Conservation (phyloP, 2,113 vertebrate species). For the Misgurnus mizolepis region DNA sequence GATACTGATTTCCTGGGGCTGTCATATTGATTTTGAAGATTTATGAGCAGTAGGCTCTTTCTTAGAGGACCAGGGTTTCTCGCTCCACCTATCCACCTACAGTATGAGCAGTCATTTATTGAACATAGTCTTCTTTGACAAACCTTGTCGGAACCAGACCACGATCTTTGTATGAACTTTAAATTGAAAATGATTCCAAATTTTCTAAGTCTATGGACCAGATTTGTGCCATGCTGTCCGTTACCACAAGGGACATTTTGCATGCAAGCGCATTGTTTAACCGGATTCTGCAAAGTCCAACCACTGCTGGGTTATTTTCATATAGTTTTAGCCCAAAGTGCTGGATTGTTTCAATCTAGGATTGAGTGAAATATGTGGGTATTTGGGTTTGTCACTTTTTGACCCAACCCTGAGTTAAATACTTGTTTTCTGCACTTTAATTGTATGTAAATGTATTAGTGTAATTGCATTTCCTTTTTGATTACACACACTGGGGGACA, state of each 20-base stretch:
- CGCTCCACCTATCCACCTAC: constrained; percentile 1
- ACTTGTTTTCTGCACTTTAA: too few species aligned
- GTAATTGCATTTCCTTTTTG: too few species aligned
- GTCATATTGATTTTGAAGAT: constrained; percentile 78
- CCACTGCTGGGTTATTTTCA: too few species aligned
- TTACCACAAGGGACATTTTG: not conserved
- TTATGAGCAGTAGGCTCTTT: constrained; percentile 67
- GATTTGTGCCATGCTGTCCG: not conserved
- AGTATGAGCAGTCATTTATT: constrained; percentile 71
- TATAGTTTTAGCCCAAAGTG: too few species aligned
- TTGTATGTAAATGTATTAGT: too few species aligned
- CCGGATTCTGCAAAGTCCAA: too few species aligned
- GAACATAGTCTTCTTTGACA: constrained; percentile 64
- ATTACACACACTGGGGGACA: too few species aligned
- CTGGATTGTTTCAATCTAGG: too few species aligned
- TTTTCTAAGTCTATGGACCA: not conserved
- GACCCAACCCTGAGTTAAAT: too few species aligned
- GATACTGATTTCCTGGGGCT: constrained; percentile 73
- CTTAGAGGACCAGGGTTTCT: constrained; percentile 61
- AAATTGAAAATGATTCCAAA: not conserved
- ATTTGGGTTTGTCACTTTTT: too few species aligned
- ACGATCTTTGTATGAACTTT: constrained; percentile 14
- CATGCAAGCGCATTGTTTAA: too few species aligned
- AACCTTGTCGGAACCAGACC: constrained; percentile 5
- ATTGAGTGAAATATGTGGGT: too few species aligned